phyloP scores from a whole-genome alignment of 2,113 vertebrate genomes.

The Callipepla californica region DNA sequence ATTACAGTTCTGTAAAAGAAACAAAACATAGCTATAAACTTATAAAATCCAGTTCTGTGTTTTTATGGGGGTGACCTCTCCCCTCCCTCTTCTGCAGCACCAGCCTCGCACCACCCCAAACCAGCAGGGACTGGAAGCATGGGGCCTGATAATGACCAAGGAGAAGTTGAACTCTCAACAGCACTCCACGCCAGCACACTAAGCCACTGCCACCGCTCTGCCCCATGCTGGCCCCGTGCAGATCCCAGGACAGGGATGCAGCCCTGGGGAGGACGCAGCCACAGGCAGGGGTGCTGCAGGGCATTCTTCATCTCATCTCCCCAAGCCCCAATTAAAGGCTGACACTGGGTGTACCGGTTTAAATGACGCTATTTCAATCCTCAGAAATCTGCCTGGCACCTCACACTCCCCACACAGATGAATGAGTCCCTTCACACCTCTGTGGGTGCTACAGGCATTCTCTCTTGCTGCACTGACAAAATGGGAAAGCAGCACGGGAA shows the following conservation, averaged over 20 bases:
- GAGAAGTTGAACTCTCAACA: background rate
- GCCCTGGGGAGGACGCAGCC: background rate
- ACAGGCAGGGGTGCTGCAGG: background rate
- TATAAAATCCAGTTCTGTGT: constrained; percentile 51
- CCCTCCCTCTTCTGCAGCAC: constrained; percentile 1
- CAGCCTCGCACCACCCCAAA: background rate
- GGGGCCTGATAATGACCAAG: background rate
- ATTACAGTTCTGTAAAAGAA: constrained; percentile 72
- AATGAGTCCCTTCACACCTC: constrained; percentile 70
- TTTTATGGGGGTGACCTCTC: background rate
- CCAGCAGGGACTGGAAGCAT: background rate
- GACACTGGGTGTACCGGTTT: constrained; percentile 45
- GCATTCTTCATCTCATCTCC: constrained; percentile 27
- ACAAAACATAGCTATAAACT: constrained; percentile 70
- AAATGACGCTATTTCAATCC: constrained; percentile 34
- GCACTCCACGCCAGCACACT: background rate
- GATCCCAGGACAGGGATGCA: no score
- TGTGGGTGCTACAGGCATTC: constrained; percentile 59
- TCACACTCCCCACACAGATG: constrained; percentile 63
- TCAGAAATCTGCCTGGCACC: constrained; percentile 64
- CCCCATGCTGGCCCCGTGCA: background rate
- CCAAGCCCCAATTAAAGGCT: background rate
- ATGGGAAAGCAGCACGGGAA: background rate
- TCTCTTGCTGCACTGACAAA: constrained; percentile 10
- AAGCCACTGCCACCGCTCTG: background rate